Conservation (phyloP, 2,113 vertebrate species). For the Petromus typicus region DNA sequence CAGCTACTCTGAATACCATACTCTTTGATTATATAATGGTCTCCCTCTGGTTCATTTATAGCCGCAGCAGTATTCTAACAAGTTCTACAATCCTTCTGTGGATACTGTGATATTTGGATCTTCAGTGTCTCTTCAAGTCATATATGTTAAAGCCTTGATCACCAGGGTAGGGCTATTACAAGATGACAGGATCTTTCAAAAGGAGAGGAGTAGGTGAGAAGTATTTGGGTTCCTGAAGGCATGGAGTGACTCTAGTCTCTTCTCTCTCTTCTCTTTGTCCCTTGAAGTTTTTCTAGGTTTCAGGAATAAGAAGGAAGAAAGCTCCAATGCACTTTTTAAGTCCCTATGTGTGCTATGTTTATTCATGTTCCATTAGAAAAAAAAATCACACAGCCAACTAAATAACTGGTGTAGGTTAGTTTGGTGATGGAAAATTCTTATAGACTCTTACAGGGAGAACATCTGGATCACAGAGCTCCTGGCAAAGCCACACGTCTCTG, state of each 20-base stretch:
- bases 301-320: neutral
- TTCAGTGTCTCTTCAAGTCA: neutral
- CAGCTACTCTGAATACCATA: neutral
- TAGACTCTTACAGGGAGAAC: neutral
- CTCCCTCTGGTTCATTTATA: constrained; percentile 9
- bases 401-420: neutral
- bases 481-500: neutral
- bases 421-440: neutral
- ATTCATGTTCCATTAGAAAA: neutral
- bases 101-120: neutral
- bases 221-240: neutral
- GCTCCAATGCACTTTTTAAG: neutral
- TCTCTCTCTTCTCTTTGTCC: neutral
- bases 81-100: neutral
- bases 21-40: neutral
- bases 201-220: neutral
- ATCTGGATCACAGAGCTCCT: neutral
- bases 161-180: neutral
- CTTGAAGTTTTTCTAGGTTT: neutral
- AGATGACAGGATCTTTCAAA: neutral
- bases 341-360: neutral
- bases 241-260: neutral
- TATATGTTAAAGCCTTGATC: neutral
- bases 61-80: neutral
- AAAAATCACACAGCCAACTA: neutral